These are phyloP conservation scores for Zaprionus lineosus DNA, from an alignment of 2,888 invertebrate species.

Conservation along the genomic window DNA sequence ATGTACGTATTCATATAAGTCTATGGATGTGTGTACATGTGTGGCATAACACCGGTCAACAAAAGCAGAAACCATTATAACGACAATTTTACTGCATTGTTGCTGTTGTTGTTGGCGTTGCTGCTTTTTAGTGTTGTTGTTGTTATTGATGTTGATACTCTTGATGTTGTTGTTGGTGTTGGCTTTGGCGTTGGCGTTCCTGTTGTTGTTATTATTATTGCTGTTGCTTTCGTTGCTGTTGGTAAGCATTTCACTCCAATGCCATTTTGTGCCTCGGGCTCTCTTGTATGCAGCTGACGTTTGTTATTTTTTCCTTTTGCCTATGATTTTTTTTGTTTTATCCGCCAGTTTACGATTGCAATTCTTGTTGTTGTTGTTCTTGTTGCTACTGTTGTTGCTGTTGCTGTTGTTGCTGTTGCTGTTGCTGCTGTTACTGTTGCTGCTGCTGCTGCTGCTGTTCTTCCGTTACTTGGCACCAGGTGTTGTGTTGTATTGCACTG, in stretches of 20 bases:
- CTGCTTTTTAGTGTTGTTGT: conserved; percentile 5
- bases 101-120: background rate
- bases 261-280: conserved; percentile 41
- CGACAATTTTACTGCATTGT: conserved; percentile 32
- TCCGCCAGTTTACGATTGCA: conserved; percentile 18
- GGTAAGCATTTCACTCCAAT: conserved; percentile 41
- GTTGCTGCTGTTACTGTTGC: background rate
- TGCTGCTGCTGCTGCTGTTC: conserved; percentile 17
- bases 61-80: conserved; percentile 13
- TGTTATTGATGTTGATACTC: too few relatives aligned
- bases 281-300: conserved; percentile 59
- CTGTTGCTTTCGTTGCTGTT: conserved; percentile 6
- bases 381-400: too few relatives aligned
- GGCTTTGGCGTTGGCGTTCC: too few relatives aligned
- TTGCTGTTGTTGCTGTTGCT: too few relatives aligned
- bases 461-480: conserved; percentile 47
- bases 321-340: conserved; percentile 2
- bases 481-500: conserved; percentile 41
- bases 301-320: conserved; percentile 36
- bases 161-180: too few relatives aligned
- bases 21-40: too few relatives aligned
- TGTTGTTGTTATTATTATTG: conserved; percentile 4
- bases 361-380: too few relatives aligned
- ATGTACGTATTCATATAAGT: too few relatives aligned
- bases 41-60: too few relatives aligned